Conservation (phyloP, 2,797 vertebrate species). For the Aratinga solstitialis region DNA sequence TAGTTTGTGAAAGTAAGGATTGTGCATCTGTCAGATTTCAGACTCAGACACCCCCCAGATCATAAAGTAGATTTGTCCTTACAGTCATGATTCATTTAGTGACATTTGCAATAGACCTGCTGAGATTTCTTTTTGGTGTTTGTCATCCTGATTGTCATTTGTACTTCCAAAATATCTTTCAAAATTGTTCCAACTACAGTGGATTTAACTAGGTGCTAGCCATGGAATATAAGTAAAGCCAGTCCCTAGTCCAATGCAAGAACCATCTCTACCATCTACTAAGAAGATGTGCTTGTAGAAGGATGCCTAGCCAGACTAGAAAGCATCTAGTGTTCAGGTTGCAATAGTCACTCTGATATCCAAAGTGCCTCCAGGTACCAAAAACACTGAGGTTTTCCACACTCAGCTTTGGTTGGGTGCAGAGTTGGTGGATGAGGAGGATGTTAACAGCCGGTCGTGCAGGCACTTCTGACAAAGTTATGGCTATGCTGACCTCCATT, state of each 20-base stretch:
- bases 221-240: neutral
- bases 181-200: neutral
- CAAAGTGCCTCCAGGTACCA: neutral
- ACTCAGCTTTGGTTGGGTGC: accelerated
- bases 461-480: neutral
- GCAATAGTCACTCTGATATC: neutral
- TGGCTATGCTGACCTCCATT: neutral
- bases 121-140: neutral
- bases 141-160: neutral
- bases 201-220: neutral
- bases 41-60: neutral
- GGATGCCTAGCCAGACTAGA: neutral
- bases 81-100: neutral
- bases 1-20: neutral
- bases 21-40: neutral
- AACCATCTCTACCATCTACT: neutral
- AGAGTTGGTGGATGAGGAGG: neutral
- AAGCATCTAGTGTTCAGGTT: neutral
- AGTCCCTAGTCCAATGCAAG: neutral
- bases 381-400: neutral
- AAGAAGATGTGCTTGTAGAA: neutral
- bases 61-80: neutral
- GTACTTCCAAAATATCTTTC: neutral
- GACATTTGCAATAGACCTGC: neutral
- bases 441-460: neutral